phyloP scores from a whole-genome alignment of 2,888 invertebrate species.

The Phaonia tiefii region DNA sequence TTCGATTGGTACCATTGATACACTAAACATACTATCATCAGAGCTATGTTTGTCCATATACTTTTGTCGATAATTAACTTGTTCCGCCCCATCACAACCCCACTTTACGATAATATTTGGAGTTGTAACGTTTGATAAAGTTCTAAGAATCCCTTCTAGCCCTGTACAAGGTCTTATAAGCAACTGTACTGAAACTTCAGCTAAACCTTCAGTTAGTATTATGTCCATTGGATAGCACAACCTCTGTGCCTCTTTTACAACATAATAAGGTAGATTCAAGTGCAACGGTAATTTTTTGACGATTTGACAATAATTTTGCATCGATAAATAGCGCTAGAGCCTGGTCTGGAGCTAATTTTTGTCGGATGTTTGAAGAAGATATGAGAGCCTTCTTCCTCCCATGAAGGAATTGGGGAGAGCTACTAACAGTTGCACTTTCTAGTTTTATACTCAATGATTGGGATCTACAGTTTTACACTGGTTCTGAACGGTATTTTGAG shows the following conservation, averaged over 20 bases:
- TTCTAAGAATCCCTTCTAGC: neutral
- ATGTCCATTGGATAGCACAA: constrained; percentile 9
- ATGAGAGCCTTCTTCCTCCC: no score
- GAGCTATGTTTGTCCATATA: neutral
- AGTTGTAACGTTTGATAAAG: neutral
- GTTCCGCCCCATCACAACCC: constrained; percentile 2
- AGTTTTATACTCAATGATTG: no score
- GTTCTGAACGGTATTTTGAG: no score
- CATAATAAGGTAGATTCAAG: constrained; percentile 51
- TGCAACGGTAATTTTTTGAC: constrained; percentile 15
- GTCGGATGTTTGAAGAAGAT: no score
- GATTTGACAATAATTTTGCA: no score
- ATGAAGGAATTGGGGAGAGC: no score
- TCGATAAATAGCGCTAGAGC: no score
- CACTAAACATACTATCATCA: neutral
- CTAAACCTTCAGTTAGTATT: no score
- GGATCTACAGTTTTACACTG: no score
- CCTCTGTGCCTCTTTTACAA: neutral
- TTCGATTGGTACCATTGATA: neutral
- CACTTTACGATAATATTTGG: neutral
- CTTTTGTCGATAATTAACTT: neutral
- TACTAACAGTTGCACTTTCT: no score
- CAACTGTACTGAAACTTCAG: no score
- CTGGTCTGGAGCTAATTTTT: constrained; percentile 34
- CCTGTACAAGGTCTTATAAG: neutral